Percentiles rank a stretch among this genome's conserved stretches.
Evolutionary conservation across 2,113 vertebrate species (phyloP).

Genomic region (Petrocephalus microphthalmus): DNA sequence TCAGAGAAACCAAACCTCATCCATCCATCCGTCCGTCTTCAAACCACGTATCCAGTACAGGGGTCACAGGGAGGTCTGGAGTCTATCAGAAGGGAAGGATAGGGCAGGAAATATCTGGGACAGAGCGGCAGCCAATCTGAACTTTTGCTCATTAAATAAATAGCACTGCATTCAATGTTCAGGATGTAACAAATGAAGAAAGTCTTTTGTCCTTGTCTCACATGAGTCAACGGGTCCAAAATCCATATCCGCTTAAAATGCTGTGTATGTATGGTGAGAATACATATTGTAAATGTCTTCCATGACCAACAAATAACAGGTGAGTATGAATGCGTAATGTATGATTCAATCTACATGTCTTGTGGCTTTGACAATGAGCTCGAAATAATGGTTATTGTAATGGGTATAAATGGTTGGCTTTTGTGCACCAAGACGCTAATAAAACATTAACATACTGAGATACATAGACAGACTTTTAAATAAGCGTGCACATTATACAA

Average conservation of each 20-base stretch:
- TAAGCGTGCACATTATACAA: neutral
- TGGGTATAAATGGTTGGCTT: neutral
- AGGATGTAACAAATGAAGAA: neutral
- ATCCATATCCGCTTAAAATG: neutral
- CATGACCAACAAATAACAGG: neutral
- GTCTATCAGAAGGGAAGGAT: neutral
- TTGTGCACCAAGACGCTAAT: neutral
- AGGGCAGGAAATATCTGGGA: neutral
- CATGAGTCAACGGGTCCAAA: neutral
- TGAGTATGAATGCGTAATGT: neutral
- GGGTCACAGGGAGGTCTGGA: neutral
- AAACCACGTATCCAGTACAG: neutral
- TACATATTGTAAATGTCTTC: neutral
- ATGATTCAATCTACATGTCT: neutral
- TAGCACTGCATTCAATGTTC: neutral
- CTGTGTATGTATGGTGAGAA: neutral
- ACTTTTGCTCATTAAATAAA: neutral
- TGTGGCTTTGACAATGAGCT: neutral
- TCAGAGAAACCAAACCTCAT: neutral
- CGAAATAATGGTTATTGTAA: too few species aligned
- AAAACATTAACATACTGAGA: neutral
- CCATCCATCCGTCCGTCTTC: neutral
- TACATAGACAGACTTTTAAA: neutral
- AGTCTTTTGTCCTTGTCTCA: neutral
- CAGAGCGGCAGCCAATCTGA: neutral